Percentiles rank a stretch among this genome's conserved stretches.
phyloP scores from a whole-genome alignment of 1,140 invertebrate genomes.

The Drosophila triauraria region DNA sequence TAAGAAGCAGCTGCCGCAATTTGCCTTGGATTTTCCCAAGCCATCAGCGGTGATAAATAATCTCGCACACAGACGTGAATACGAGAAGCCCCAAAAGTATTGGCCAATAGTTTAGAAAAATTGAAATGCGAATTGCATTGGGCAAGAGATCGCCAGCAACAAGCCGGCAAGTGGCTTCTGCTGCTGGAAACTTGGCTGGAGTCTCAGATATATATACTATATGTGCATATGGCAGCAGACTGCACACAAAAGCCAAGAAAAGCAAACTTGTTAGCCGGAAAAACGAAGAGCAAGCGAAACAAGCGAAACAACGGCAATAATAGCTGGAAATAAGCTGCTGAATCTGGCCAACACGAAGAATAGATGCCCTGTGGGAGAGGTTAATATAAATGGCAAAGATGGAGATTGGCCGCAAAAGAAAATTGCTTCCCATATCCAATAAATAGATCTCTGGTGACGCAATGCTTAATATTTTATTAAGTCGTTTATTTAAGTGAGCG shows the following conservation, averaged over 20 bases:
- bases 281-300: constrained; percentile 52
- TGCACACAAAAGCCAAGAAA: constrained; percentile 36
- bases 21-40: constrained; percentile 53
- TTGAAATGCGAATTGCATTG: constrained; percentile 75
- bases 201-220: constrained; percentile 7
- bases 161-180: constrained; percentile 30
- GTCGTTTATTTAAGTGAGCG: not conserved
- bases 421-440: constrained; percentile 13
- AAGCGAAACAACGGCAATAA: constrained; percentile 43
- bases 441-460: not conserved
- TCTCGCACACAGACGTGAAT: constrained; percentile 27
- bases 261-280: constrained; percentile 69
- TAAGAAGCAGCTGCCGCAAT: constrained; percentile 51
- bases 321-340: constrained; percentile 35
- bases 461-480: not conserved
- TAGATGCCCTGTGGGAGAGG: constrained; percentile 43
- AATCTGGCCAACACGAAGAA: constrained; percentile 25
- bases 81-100: constrained; percentile 54
- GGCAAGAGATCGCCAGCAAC: constrained; percentile 48
- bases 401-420: not conserved
- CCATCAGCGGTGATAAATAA: constrained; percentile 52
- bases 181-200: constrained; percentile 27
- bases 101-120: constrained; percentile 80
- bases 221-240: constrained; percentile 7
- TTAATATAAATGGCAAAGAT: constrained; percentile 12